Conservation (phyloP, 1,140 invertebrate species). For the Pygmarrhopalites habei region DNA sequence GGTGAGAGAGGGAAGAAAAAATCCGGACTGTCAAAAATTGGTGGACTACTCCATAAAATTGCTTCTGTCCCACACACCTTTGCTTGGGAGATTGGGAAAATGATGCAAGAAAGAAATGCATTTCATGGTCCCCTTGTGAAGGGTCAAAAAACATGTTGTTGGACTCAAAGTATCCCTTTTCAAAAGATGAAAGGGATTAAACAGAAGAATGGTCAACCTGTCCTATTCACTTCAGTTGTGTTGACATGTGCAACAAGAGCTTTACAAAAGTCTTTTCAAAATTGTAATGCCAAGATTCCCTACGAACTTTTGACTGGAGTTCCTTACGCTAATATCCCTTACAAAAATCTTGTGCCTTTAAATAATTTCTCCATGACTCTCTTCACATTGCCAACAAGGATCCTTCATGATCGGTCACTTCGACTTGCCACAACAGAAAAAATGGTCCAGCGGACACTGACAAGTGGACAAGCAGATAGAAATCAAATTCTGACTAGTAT, state of each 20-base stretch:
- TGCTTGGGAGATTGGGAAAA: constrained; percentile 17
- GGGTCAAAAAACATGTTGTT: constrained; percentile 21
- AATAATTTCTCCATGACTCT: constrained; percentile 5
- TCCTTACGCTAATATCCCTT: constrained; percentile 24
- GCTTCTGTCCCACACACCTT: constrained; percentile 20
- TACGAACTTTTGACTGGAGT: constrained; percentile 20
- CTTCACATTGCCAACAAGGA: background rate
- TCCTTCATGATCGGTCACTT: background rate
- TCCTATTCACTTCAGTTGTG: constrained; percentile 25
- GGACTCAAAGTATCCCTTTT: constrained; percentile 16
- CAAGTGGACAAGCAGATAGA: background rate
- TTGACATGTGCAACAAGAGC: constrained; percentile 19
- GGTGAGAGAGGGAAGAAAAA: background rate
- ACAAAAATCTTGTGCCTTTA: constrained; percentile 2
- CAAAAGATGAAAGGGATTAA: constrained; percentile 24
- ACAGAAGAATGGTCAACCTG: constrained; percentile 6
- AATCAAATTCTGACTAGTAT: background rate
- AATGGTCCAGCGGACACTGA: background rate
- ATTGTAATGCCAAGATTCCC: constrained; percentile 23
- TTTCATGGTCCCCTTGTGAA: constrained; percentile 20
- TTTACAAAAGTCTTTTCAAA: constrained; percentile 19
- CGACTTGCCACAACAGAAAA: background rate
- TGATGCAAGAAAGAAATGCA: constrained; percentile 15
- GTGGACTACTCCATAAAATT: background rate
- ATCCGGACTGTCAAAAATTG: background rate